These are phyloP conservation scores for Anguilla megastoma DNA, from an alignment of 2,797 vertebrate species.

Conservation along the genomic window DNA sequence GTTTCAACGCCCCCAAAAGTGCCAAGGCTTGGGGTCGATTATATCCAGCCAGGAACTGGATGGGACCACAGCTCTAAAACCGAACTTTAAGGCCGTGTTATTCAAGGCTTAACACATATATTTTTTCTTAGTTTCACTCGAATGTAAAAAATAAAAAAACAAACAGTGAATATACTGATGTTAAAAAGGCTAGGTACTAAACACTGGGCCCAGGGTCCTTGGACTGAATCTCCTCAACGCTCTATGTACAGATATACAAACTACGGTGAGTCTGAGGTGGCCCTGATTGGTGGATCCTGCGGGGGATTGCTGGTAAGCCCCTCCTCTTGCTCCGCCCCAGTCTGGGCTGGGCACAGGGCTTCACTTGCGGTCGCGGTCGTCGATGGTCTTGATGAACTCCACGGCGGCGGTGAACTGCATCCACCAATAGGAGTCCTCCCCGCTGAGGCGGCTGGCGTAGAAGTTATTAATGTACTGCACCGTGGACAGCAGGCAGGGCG, in stretches of 20 bases:
- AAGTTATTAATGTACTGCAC: constrained; percentile 99
- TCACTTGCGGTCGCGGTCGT: constrained; percentile 91
- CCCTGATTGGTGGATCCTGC: not conserved
- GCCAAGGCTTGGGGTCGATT: not conserved
- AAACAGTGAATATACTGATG: not conserved
- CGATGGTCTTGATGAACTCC: constrained; percentile 99
- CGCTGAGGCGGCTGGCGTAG: constrained; percentile 91
- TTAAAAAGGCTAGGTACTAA: not conserved
- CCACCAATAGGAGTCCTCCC: constrained; percentile 99
- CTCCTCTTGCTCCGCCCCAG: not conserved
- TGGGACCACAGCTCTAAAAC: not conserved
- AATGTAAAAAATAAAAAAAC: not conserved
- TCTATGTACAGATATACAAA: not conserved
- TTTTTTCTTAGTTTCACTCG: not conserved
- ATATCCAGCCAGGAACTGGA: not conserved
- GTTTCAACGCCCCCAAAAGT: not conserved
- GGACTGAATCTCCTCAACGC: not conserved
- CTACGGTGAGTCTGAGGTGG: not conserved
- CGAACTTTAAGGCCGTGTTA: not conserved
- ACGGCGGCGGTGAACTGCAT: constrained; percentile 99
- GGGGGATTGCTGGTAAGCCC: not conserved
- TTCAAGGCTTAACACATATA: not conserved
- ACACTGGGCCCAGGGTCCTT: not conserved
- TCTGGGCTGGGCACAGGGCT: constrained; percentile 32
- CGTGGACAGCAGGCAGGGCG: constrained; percentile 97